Evolutionary conservation across 2,888 invertebrate species (phyloP).

Genomic region (Eupeodes latifasciatus): DNA sequence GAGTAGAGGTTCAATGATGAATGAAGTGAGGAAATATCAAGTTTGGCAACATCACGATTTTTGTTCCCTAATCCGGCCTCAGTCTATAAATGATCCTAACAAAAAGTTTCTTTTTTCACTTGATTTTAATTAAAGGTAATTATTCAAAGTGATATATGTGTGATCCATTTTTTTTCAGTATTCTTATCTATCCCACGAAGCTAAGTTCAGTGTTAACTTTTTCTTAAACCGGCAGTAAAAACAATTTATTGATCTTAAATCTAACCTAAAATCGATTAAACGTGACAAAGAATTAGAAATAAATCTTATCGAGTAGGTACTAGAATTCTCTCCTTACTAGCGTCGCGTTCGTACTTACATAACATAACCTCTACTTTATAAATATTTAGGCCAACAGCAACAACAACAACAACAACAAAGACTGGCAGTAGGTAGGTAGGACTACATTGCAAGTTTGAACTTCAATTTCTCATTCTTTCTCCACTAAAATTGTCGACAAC

Average conservation of each 20-base stretch:
- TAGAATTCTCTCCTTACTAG: not conserved
- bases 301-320: conserved; percentile 38
- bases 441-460: conserved; percentile 33
- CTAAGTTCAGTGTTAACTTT: not conserved
- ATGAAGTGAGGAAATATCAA: too few species aligned
- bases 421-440: too few species aligned
- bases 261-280: conserved; percentile 52
- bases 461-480: conserved; percentile 50
- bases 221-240: not conserved
- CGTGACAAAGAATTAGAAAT: conserved; percentile 59
- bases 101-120: too few species aligned
- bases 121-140: too few species aligned
- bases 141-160: not conserved
- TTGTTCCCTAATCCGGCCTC: too few species aligned
- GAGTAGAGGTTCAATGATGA: not conserved
- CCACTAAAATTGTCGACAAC: conserved; percentile 59
- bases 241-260: conserved; percentile 37
- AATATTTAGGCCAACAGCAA: conserved; percentile 1
- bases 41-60: too few species aligned
- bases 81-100: too few species aligned
- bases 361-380: not conserved
- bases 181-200: not conserved
- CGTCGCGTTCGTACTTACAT: too few species aligned
- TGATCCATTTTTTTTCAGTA: not conserved
- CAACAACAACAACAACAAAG: too few species aligned